Conservation (phyloP, 2,113 vertebrate genomes). For the Pantherophis guttatus region DNA sequence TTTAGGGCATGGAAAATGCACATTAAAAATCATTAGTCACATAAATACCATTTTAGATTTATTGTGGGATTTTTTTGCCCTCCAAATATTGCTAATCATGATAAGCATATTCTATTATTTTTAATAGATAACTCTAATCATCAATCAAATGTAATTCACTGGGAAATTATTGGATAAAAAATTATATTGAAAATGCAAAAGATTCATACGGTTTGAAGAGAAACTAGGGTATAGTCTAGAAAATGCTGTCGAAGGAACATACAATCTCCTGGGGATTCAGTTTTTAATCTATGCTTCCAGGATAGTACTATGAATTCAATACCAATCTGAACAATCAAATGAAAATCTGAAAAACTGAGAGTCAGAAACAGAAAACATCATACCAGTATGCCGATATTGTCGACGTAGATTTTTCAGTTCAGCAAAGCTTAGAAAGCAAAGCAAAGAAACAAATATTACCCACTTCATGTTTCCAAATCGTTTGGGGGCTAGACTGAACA, state of each 20-base stretch:
- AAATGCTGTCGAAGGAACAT: too few species aligned
- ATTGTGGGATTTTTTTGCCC: too few species aligned
- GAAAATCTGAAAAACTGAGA: not conserved
- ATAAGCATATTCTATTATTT: too few species aligned
- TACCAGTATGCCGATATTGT: not conserved
- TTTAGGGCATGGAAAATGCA: too few species aligned
- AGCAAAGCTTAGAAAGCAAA: not conserved
- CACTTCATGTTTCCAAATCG: conserved; percentile 21
- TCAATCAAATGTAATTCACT: not conserved
- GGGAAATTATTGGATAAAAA: too few species aligned
- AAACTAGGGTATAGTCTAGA: not conserved
- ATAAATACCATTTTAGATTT: too few species aligned
- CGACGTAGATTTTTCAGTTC: not conserved
- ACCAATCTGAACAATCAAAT: too few species aligned
- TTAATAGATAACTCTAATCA: too few species aligned
- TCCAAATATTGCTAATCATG: too few species aligned
- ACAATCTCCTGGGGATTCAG: not conserved
- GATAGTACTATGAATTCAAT: not conserved
- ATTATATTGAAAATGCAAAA: not conserved
- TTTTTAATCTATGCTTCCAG: not conserved
- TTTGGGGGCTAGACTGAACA: not conserved
- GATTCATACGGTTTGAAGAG: too few species aligned
- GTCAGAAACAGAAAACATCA: not conserved
- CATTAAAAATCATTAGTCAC: too few species aligned
- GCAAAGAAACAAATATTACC: not conserved